phyloP scores from a whole-genome alignment of 2,113 vertebrate genomes.

The Melanotaenia duboulayi region DNA sequence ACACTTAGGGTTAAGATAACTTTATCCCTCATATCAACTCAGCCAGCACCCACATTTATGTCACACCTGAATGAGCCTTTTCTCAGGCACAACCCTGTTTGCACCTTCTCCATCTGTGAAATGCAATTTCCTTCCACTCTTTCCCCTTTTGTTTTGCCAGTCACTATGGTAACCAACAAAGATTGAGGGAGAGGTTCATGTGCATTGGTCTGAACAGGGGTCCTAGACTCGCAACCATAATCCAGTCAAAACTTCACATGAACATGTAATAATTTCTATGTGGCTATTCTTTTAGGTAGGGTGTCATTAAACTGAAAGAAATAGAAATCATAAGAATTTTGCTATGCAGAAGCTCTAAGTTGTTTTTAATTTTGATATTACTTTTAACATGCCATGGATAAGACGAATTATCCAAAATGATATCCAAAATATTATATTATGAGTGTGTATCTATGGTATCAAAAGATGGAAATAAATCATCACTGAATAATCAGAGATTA shows the following conservation, averaged over 20 bases:
- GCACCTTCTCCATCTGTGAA: slow-evolving; percentile 13
- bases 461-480: neutral
- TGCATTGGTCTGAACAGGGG: neutral
- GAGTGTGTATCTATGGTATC: neutral
- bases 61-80: slow-evolving; percentile 56
- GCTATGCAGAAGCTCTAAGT: neutral
- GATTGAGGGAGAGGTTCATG: slow-evolving; percentile 20
- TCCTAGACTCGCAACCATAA: too few relatives aligned
- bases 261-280: neutral
- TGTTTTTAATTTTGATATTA: neutral
- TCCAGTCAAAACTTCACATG: too few relatives aligned
- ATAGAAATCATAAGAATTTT: slow-evolving; percentile 15
- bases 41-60: slow-evolving; percentile 9
- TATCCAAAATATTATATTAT: neutral
- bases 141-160: slow-evolving; percentile 29
- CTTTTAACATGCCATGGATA: slow-evolving; percentile 1
- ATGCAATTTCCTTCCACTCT: slow-evolving; percentile 12
- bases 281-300: slow-evolving; percentile 11
- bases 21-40: slow-evolving; percentile 12
- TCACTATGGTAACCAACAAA: slow-evolving; percentile 54
- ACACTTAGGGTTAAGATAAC: neutral
- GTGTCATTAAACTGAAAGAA: slow-evolving; percentile 14
- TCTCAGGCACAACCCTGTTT: neutral
- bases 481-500: neutral
- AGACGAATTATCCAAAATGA: neutral